Evolutionary conservation across 1,140 invertebrate species (phyloP), one percentile per base, ranked within the genome.

Genomic region (Caenorhabditis brenneri): DNA sequence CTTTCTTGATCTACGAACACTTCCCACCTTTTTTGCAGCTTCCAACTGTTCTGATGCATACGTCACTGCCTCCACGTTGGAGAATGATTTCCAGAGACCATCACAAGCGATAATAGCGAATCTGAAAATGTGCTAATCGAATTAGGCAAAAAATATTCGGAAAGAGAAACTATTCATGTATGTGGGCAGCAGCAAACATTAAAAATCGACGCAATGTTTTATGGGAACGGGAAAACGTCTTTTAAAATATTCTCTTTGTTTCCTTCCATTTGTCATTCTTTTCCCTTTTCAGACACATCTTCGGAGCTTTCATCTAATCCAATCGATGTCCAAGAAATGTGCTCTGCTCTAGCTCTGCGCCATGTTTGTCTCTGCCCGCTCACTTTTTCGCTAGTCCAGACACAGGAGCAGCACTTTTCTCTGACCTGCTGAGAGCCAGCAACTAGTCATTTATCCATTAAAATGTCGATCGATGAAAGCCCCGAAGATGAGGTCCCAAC

Each of bases 71-170:
- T 85, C 84, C 51, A 60, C 51, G 36, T 85, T 80, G n/a, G 58
- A 27, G 46, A 85, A 85, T 51, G 84, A 74, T 46, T 85, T 85
- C 84, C 84, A 85, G 24, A 85, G 80, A 60, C 84, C 84, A 51
- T 85, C 84, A 48, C 84, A 85, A 42, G 84, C 84, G n/a, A 85
- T 74, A 22, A 85, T 69, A 0, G 82, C 48, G 42, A 85, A 82
- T 39, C 84, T 85, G 58, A 33, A 74, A 81, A 65, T n/a, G n/a
- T 12, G 27, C 19, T 80, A 51, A 80, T 49, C 53, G 53, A 55
- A 55, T 55, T 7, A 55, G 27, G 9, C 7, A 55, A 55, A n/a
- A 42, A 5, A 12, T 42, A 6, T 42, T 42, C 12, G 24, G 7
- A 55, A 12, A 24, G 27, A 55, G 15, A 27, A 55, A n/a, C 49